Conservation (phyloP, 2,797 vertebrate genomes). For the Staurois parvus region DNA sequence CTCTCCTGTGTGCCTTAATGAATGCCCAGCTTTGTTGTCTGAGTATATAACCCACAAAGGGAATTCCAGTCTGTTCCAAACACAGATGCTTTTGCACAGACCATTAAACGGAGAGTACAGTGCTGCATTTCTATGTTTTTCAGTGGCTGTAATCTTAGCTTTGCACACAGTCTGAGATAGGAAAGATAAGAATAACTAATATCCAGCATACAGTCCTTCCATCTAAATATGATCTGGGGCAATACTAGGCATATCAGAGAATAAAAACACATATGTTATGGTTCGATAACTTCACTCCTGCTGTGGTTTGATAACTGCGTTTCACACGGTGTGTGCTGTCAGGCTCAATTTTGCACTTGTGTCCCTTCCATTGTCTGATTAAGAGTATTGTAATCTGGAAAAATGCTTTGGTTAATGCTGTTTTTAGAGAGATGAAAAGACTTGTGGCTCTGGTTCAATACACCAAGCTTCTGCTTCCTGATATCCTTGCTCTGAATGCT, state of each 20-base stretch:
- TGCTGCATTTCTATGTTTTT: slow-evolving; percentile 47
- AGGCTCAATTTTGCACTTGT: slow-evolving; percentile 57
- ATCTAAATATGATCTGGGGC: slow-evolving; percentile 65
- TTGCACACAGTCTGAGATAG: slow-evolving; percentile 56
- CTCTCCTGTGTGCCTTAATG: slow-evolving; percentile 55
- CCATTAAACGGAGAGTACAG: slow-evolving; percentile 47
- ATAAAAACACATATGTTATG: slow-evolving; percentile 62
- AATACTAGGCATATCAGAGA: slow-evolving; percentile 60
- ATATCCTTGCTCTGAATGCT: slow-evolving; percentile 59
- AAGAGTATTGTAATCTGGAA: slow-evolving; percentile 54
- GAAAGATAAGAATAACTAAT: slow-evolving; percentile 64
- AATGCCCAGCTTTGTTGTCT: slow-evolving; percentile 60
- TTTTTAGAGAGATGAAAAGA: slow-evolving; percentile 52
- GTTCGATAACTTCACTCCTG: slow-evolving; percentile 62
- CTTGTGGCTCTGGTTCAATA: slow-evolving; percentile 57
- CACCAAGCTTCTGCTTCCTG: slow-evolving; percentile 48
- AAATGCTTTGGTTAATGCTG: slow-evolving; percentile 57
- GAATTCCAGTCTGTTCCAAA: slow-evolving; percentile 59
- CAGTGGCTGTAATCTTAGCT: slow-evolving; percentile 53
- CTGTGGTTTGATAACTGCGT: slow-evolving; percentile 48
- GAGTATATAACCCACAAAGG: slow-evolving; percentile 57
- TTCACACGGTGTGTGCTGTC: slow-evolving; percentile 60
- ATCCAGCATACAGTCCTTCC: slow-evolving; percentile 51
- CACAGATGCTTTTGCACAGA: slow-evolving; percentile 63
- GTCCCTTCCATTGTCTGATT: slow-evolving; percentile 44